A percentile compares a stretch with the other conserved stretches of the same genome.
Conservation (phyloP, 2,888 invertebrate species). For the Eustalomyia histrio region DNA sequence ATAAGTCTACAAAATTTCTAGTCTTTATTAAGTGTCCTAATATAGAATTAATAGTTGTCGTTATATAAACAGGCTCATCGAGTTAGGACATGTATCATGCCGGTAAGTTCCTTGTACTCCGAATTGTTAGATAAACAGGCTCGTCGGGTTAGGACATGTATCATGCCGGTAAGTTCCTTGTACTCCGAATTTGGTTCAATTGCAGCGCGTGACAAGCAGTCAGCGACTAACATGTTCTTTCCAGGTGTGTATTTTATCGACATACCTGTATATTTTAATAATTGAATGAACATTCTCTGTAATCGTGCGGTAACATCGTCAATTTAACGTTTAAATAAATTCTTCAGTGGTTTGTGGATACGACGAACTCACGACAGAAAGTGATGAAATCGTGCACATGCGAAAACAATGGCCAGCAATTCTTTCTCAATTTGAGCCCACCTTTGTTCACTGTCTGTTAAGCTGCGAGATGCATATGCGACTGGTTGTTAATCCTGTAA, state of each 20-base stretch:
- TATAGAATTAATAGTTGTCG: too few species aligned
- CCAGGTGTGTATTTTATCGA: slow-evolving; percentile 54
- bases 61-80: too few species aligned
- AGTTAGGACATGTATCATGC: too few species aligned
- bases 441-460: slow-evolving; percentile 68
- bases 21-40: too few species aligned
- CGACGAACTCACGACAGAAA: slow-evolving; percentile 44
- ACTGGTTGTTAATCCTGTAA: slow-evolving; percentile 69
- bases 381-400: slow-evolving; percentile 15
- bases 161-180: too few species aligned
- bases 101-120: too few species aligned
- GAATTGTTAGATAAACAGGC: too few species aligned
- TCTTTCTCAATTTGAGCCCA: slow-evolving; percentile 63
- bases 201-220: slow-evolving; percentile 57
- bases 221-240: slow-evolving; percentile 16
- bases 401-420: background rate
- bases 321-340: slow-evolving; percentile 67
- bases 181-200: slow-evolving; percentile 66
- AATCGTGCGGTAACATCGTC: slow-evolving; percentile 53
- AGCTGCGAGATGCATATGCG: slow-evolving; percentile 68
- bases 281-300: slow-evolving; percentile 60
- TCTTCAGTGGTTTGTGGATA: slow-evolving; percentile 70
- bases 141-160: too few species aligned
- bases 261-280: slow-evolving; percentile 60
- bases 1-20: background rate